Percentiles rank a stretch among this genome's conserved stretches.
These are phyloP conservation scores for Onychomys torridus DNA, from an alignment of 2,797 vertebrate species.

Conservation along the genomic window DNA sequence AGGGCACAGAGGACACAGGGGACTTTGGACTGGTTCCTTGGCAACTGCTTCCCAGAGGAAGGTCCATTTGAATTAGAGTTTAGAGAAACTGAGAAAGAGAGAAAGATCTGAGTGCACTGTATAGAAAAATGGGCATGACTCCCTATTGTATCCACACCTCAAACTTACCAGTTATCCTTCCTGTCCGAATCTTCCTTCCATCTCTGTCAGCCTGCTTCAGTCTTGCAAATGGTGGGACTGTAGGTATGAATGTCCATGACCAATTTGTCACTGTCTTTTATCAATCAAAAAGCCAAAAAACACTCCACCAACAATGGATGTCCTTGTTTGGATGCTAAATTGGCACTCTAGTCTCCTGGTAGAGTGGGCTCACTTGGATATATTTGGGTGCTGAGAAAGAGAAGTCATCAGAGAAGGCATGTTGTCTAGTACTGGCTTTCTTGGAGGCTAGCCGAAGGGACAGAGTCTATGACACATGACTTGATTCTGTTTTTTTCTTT, in stretches of 20 bases:
- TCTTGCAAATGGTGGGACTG: neutral
- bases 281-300: neutral
- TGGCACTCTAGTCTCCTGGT: neutral
- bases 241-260: neutral
- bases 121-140: neutral
- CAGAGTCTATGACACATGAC: neutral
- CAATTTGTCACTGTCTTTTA: neutral
- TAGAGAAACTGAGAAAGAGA: neutral
- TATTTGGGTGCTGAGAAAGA: neutral
- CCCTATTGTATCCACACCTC: neutral
- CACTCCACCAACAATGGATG: neutral
- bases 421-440: neutral
- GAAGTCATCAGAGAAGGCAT: neutral
- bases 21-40: neutral
- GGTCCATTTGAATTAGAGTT: neutral
- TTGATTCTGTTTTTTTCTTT: neutral
- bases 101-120: neutral
- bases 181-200: neutral
- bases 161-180: neutral
- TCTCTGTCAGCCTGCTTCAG: neutral
- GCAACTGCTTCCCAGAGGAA: conserved; percentile 15
- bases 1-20: neutral
- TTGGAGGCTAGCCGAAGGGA: neutral
- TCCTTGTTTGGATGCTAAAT: neutral
- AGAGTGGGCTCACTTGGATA: neutral